phyloP scores from a whole-genome alignment of 2,888 invertebrate genomes.

The Napeogenes sylphis region DNA sequence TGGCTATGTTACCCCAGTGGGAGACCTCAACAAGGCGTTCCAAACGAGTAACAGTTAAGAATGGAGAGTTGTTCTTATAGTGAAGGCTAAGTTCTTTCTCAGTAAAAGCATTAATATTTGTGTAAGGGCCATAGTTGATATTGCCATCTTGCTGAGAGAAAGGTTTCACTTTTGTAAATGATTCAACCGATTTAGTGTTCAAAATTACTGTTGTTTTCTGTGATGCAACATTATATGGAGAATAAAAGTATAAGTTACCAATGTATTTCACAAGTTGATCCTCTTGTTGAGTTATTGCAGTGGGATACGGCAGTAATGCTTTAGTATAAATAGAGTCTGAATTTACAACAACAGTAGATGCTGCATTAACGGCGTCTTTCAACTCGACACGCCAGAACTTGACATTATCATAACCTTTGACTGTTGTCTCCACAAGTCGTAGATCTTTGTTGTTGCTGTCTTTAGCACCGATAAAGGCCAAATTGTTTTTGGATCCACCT shows the following conservation, averaged over 20 bases:
- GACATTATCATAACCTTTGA: constrained; percentile 68
- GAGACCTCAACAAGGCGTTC: constrained; percentile 96
- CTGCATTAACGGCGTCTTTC: constrained; percentile 78
- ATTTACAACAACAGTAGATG: constrained; percentile 77
- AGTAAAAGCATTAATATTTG: constrained; percentile 80
- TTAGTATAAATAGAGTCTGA: constrained; percentile 88
- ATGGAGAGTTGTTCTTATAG: constrained; percentile 97
- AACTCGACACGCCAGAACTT: constrained; percentile 78
- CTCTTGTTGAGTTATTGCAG: constrained; percentile 93
- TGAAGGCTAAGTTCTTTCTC: constrained; percentile 87
- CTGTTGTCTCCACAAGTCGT: constrained; percentile 69
- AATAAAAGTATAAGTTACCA: constrained; percentile 89
- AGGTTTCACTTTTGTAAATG: constrained; percentile 89
- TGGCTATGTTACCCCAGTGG: constrained; percentile 99
- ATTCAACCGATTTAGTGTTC: constrained; percentile 88
- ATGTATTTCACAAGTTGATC: constrained; percentile 93
- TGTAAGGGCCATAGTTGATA: constrained; percentile 94
- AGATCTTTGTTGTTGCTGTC: constrained; percentile 79
- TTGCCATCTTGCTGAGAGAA: constrained; percentile 85
- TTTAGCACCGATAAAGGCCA: constrained; percentile 87
- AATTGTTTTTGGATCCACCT: constrained; percentile 75
- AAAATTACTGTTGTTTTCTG: constrained; percentile 90
- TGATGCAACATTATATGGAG: constrained; percentile 87
- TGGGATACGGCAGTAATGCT: constrained; percentile 89
- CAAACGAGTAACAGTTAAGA: constrained; percentile 92